A percentile compares a stretch with the other conserved stretches of the same genome.
Evolutionary conservation across 2,113 vertebrate species (phyloP).

Genomic region (Ageneiosus marmoratus): DNA sequence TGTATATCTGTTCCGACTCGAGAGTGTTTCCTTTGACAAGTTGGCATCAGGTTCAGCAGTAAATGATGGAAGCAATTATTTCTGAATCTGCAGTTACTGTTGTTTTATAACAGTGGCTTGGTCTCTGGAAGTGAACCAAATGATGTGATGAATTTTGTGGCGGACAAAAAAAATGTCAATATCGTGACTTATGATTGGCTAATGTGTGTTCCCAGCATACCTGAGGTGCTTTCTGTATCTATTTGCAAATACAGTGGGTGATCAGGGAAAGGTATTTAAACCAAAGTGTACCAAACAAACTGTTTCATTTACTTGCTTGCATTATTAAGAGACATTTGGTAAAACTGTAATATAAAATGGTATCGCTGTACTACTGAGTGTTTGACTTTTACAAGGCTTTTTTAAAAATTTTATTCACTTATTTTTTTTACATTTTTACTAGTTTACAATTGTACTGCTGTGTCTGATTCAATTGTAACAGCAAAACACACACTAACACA

Average conservation of each 20-base stretch:
- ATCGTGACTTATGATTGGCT: background rate
- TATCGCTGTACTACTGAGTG: background rate
- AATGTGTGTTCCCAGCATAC: background rate
- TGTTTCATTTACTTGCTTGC: background rate
- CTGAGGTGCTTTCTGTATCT: background rate
- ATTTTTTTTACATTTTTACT: too few relatives aligned
- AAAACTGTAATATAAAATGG: background rate
- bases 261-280: background rate
- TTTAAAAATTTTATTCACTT: background rate
- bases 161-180: background rate
- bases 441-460: too few relatives aligned
- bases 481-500: too few relatives aligned
- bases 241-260: background rate
- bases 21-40: background rate
- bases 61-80: conserved; percentile 1
- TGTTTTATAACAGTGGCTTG: conserved; percentile 6
- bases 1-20: too few relatives aligned
- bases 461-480: too few relatives aligned
- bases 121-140: background rate
- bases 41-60: background rate
- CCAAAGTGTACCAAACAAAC: background rate
- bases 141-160: background rate
- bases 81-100: background rate
- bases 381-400: background rate
- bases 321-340: background rate